phyloP scores from a whole-genome alignment of 2,888 invertebrate genomes.

The Epinotia demarniana region DNA sequence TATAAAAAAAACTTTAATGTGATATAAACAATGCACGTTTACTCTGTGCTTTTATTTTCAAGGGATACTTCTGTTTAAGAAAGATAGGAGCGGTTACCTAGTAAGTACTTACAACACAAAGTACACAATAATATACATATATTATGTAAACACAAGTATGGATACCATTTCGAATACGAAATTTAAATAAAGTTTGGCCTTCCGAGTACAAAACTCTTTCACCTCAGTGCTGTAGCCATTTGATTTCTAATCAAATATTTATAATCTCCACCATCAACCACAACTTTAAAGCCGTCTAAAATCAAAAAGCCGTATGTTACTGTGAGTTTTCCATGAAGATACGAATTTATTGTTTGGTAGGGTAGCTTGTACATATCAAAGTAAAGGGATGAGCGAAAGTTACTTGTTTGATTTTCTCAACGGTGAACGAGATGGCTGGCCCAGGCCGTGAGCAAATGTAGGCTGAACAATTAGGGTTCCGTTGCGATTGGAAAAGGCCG shows the following conservation, averaged over 20 bases:
- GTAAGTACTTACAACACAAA: background rate
- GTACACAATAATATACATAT: background rate
- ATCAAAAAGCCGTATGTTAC: background rate
- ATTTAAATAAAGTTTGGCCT: background rate
- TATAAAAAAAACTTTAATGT: too few relatives aligned
- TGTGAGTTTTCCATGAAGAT: background rate
- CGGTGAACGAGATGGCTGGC: background rate
- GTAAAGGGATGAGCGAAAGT: slow-evolving; percentile 3
- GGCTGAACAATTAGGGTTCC: background rate
- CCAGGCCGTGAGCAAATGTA: background rate
- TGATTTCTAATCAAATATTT: slow-evolving; percentile 38
- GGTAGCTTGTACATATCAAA: slow-evolving; percentile 14
- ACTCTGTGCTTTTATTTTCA: too few relatives aligned
- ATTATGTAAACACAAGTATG: background rate
- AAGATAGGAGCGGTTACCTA: too few relatives aligned
- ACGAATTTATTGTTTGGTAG: background rate
- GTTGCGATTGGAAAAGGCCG: background rate
- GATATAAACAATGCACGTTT: too few relatives aligned
- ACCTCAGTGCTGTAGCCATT: slow-evolving; percentile 6
- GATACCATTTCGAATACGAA: background rate
- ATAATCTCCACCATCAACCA: slow-evolving; percentile 5
- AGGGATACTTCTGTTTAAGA: too few relatives aligned
- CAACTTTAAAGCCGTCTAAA: background rate
- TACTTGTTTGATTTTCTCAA: slow-evolving; percentile 29
- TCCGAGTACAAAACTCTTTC: background rate